A percentile compares a stretch with the other conserved stretches of the same genome.
Conservation (phyloP, 2,797 vertebrate genomes). For the Girardinus metallicus region DNA sequence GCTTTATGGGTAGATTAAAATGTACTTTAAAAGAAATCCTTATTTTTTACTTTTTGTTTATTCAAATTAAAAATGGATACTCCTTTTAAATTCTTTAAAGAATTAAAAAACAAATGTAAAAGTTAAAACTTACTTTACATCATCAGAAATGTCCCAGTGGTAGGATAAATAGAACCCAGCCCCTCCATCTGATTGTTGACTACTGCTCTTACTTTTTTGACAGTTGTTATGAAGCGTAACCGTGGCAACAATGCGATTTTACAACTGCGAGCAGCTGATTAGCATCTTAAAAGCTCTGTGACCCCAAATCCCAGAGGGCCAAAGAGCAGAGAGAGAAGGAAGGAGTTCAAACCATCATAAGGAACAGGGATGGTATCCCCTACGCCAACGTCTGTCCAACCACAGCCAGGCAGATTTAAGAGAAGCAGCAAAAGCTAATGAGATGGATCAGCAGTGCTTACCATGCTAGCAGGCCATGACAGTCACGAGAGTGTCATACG, state of each 20-base stretch:
- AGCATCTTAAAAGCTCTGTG: background rate
- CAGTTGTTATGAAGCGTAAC: too few species aligned
- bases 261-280: background rate
- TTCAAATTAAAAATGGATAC: background rate
- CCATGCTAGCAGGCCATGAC: too few species aligned
- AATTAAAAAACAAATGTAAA: background rate
- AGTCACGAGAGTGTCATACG: background rate
- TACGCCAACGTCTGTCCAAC: too few species aligned
- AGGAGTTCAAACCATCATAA: background rate
- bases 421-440: background rate
- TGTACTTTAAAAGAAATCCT: background rate
- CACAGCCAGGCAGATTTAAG: too few species aligned
- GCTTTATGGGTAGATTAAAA: background rate
- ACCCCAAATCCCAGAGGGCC: too few species aligned
- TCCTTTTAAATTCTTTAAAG: background rate
- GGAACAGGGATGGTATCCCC: background rate
- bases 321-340: background rate
- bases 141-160: background rate
- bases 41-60: background rate
- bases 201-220: too few species aligned
- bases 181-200: too few species aligned
- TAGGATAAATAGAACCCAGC: too few species aligned
- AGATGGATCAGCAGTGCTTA: background rate
- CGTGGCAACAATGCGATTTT: too few species aligned
- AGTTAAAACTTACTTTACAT: background rate